A percentile compares a stretch with the other conserved stretches of the same genome.
These are phyloP conservation scores for Tetramorium bicarinatum DNA, from an alignment of 2,888 invertebrate genomes.

Conservation along the genomic window DNA sequence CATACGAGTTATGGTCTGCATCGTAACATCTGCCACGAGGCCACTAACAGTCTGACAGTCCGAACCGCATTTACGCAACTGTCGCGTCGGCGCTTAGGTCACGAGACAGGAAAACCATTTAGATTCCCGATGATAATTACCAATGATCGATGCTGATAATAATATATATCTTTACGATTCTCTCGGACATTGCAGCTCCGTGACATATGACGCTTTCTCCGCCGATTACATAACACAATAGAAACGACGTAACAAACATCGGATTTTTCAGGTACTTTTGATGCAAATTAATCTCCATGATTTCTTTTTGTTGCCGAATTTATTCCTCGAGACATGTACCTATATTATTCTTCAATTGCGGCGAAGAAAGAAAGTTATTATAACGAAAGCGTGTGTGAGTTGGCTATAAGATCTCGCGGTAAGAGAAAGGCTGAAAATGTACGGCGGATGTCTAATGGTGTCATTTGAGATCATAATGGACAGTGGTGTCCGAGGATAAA, in stretches of 20 bases:
- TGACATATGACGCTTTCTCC: slow-evolving; percentile 20
- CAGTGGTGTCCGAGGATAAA: slow-evolving; percentile 70
- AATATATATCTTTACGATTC: slow-evolving; percentile 55
- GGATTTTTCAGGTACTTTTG: slow-evolving; percentile 1
- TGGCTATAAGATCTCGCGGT: slow-evolving; percentile 34
- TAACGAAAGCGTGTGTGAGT: background rate
- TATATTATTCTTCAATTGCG: background rate
- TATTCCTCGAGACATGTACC: background rate
- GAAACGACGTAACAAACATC: background rate
- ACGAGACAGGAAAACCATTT: slow-evolving; percentile 61
- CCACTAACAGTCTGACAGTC: slow-evolving; percentile 78
- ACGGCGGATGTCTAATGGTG: slow-evolving; percentile 77
- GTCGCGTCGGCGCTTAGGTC: slow-evolving; percentile 72
- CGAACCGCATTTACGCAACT: slow-evolving; percentile 81
- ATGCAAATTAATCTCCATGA: background rate
- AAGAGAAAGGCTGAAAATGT: slow-evolving; percentile 47
- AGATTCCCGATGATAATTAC: slow-evolving; percentile 51
- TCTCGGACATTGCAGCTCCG: background rate
- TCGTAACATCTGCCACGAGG: slow-evolving; percentile 81
- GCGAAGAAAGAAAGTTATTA: slow-evolving; percentile 9
- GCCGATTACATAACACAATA: background rate
- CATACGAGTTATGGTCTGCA: slow-evolving; percentile 69
- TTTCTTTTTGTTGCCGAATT: background rate
- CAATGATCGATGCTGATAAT: slow-evolving; percentile 68
- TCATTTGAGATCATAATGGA: slow-evolving; percentile 81